phyloP scores from a whole-genome alignment of 2,113 vertebrate genomes.

The Sander vitreus region DNA sequence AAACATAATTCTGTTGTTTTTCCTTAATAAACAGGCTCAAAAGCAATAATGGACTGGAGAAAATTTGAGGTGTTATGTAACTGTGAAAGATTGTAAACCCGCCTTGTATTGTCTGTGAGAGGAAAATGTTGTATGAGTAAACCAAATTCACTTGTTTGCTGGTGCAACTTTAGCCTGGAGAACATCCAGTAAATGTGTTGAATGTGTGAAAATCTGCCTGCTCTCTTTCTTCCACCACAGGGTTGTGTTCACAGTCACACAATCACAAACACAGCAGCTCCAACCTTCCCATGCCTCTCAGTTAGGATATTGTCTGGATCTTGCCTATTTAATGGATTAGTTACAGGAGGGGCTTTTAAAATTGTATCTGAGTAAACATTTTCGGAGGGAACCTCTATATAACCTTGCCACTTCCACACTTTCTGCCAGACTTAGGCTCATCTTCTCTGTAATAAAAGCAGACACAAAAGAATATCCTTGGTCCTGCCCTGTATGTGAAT shows the following conservation, averaged over 20 bases:
- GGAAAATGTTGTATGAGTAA: conserved; percentile 27
- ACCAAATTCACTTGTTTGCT: conserved; percentile 46
- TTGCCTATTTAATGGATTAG: conserved; percentile 75
- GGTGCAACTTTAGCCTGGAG: conserved; percentile 36
- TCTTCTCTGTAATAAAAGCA: conserved; percentile 59
- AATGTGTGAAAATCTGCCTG: conserved; percentile 43
- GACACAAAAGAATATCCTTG: conserved; percentile 59
- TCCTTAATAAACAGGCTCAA: not conserved
- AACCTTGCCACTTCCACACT: conserved; percentile 56
- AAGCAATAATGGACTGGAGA: not conserved
- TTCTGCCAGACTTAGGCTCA: conserved; percentile 63
- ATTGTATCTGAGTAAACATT: conserved; percentile 58
- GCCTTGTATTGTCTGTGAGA: not conserved
- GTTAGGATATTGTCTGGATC: conserved; percentile 63
- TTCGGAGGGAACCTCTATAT: conserved; percentile 49
- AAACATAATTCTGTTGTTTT: not conserved
- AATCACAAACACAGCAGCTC: conserved; percentile 20
- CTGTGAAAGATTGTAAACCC: conserved; percentile 20
- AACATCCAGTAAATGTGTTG: conserved; percentile 45
- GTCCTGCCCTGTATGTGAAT: conserved; percentile 24
- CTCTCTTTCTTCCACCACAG: conserved; percentile 9
- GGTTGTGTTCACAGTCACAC: conserved; percentile 16
- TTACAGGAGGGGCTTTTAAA: conserved; percentile 65
- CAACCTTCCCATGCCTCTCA: conserved; percentile 39
- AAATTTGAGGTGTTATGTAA: conserved; percentile 12